Base-by-base conservation (phyloP, 2,888 invertebrate genomes). In the Macrophya alboannulata region DNA sequence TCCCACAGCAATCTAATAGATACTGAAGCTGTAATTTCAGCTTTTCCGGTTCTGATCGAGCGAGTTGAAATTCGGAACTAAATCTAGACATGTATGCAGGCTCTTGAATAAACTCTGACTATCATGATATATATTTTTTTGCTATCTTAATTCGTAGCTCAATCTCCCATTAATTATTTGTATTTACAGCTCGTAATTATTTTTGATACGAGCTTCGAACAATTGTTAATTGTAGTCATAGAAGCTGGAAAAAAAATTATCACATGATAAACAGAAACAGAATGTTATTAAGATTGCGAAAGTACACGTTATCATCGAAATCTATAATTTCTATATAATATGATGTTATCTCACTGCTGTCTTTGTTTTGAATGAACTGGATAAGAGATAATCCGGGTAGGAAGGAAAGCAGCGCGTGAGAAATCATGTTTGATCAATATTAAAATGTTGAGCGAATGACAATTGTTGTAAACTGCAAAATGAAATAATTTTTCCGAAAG, bases 391-490 rank as follows among this genome's bases (percentile, higher is more conserved):
- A 10, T 9, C 31, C 31, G 31, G 31, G 31, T 31, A 8, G 1
- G 25, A 25, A 62, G 21, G 25, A 62, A n/a, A 59, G 59, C 17
- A 15, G 48, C 4, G 17, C 15, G 21, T 21, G n/a, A 59, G 21
- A 9, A 0, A 17, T 4, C 37, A 37, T 15, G 17, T 71, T 37
- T 40, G 4, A 37, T 51, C 17, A 17, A n/a, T n/a, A 17, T n/a
- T 55, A 1, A 55, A 55, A 55, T 55, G 55, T 55, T 55, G n/a
- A 15, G 48, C 17, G 4, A 51, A n/a, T n/a, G 55, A n/a, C n/a
- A 55, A 55, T n/a, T 55, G 55, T n/a, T 55, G 55, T 55, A 17
- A n/a, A 55, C n/a, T 55, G 55, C n/a, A n/a, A 55, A 55, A 55
- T 55, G n/a, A n/a, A 55, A 55, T 55, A n/a, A 55, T 8, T 31